Evolutionary conservation across 2,797 vertebrate genomes (phyloP).

Genomic region (Enteromius anoplus): DNA sequence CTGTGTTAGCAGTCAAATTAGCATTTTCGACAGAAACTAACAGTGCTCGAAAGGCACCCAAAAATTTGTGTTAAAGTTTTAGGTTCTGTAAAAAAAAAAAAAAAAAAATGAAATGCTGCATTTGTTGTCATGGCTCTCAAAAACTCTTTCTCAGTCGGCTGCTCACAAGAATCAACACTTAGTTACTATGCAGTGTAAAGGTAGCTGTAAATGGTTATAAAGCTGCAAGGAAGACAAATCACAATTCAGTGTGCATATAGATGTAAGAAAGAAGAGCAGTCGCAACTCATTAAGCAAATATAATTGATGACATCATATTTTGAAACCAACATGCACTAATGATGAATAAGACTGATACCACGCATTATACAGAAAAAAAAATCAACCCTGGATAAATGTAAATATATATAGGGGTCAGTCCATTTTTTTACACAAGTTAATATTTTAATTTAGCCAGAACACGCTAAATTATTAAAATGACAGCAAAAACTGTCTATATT

Average conservation of each 20-base stretch:
- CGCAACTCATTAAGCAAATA: neutral
- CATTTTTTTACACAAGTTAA: neutral
- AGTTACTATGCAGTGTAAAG: constrained; percentile 25
- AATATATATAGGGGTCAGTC: neutral
- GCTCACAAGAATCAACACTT: constrained; percentile 17
- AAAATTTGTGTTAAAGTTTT: constrained; percentile 18
- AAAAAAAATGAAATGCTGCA: neutral
- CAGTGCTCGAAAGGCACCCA: neutral
- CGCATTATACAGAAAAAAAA: neutral
- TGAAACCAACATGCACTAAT: neutral
- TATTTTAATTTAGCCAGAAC: neutral
- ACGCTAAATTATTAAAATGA: neutral
- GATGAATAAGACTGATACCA: neutral
- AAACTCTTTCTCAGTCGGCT: constrained; percentile 1
- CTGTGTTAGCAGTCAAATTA: constrained; percentile 9
- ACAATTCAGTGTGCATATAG: constrained; percentile 11
- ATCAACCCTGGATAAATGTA: neutral
- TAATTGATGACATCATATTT: neutral
- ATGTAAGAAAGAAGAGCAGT: constrained; percentile 9
- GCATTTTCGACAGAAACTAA: constrained; percentile 21
- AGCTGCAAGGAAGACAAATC: constrained; percentile 13
- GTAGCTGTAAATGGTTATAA: constrained; percentile 10
- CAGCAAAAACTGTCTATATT: neutral
- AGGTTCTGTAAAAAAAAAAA: neutral
- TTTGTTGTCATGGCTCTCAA: neutral